Conservation (phyloP, 2,888 invertebrate genomes). For the Mystacides longicornis region DNA sequence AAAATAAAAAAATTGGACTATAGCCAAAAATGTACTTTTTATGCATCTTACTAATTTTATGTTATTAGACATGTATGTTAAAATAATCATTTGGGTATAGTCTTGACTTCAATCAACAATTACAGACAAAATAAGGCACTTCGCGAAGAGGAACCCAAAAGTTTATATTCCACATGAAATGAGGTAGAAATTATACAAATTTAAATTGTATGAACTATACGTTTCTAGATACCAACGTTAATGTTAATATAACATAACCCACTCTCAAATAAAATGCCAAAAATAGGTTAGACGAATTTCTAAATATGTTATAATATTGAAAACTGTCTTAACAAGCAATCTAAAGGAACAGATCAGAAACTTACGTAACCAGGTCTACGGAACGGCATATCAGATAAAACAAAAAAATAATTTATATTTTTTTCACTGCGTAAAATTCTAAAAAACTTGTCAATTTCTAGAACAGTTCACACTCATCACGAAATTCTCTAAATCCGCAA, state of each 20-base stretch:
- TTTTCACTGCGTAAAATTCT: neutral
- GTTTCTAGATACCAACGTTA: neutral
- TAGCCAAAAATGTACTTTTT: constrained; percentile 15
- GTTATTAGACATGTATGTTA: neutral
- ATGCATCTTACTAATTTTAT: constrained; percentile 12
- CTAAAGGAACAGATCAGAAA: neutral
- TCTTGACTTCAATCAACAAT: neutral
- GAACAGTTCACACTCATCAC: no score
- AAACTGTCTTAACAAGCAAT: neutral
- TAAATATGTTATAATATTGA: neutral
- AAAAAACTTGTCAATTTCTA: neutral
- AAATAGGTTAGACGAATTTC: constrained; percentile 7
- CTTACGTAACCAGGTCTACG: neutral
- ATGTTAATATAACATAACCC: constrained; percentile 2
- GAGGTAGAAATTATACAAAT: constrained; percentile 4
- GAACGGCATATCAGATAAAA: neutral
- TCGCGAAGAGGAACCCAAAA: neutral
- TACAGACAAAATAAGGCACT: neutral
- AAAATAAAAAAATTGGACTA: constrained; percentile 11
- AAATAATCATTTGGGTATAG: neutral
- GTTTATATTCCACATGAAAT: constrained; percentile 10
- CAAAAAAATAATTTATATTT: neutral
- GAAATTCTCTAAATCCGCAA: no score
- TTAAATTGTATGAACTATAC: neutral
- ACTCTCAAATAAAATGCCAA: constrained; percentile 5